These are phyloP conservation scores for Ochlodes sylvanus DNA, from an alignment of 2,888 invertebrate species.

Conservation along the genomic window DNA sequence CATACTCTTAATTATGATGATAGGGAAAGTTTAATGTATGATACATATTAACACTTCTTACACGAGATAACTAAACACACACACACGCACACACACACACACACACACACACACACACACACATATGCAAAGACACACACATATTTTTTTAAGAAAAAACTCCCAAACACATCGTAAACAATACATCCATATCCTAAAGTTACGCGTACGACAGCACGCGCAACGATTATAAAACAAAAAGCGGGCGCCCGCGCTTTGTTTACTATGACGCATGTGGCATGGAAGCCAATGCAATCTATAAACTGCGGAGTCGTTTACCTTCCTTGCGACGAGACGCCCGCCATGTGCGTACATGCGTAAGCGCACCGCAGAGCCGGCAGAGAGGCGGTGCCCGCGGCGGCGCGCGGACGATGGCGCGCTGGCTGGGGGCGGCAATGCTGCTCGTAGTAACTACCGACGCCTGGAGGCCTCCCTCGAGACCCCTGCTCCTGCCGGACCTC, in stretches of 20 bases:
- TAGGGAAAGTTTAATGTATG: too few species aligned
- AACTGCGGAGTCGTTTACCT: constrained; percentile 82
- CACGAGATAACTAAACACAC: too few species aligned
- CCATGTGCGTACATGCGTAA: constrained; percentile 80
- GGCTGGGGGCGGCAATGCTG: constrained; percentile 72
- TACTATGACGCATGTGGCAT: constrained; percentile 80
- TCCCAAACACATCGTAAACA: too few species aligned
- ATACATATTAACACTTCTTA: too few species aligned
- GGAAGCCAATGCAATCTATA: constrained; percentile 75
- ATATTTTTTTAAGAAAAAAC: too few species aligned
- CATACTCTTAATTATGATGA: too few species aligned
- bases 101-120: too few species aligned
- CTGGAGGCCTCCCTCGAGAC: constrained; percentile 46
- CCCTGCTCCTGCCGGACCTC: constrained; percentile 42
- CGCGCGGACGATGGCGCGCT: constrained; percentile 79
- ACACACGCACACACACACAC: too few species aligned
- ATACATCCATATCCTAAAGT: not conserved
- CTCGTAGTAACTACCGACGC: constrained; percentile 54
- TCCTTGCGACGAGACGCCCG: constrained; percentile 79
- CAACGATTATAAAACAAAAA: constrained; percentile 41
- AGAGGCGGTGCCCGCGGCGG: constrained; percentile 71
- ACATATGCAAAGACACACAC: too few species aligned
- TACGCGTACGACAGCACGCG: constrained; percentile 31
- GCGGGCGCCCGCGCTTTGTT: constrained; percentile 78
- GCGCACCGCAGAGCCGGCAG: constrained; percentile 68